Conservation (phyloP, 2,113 vertebrate species). For the Chaenogobius annularis region DNA sequence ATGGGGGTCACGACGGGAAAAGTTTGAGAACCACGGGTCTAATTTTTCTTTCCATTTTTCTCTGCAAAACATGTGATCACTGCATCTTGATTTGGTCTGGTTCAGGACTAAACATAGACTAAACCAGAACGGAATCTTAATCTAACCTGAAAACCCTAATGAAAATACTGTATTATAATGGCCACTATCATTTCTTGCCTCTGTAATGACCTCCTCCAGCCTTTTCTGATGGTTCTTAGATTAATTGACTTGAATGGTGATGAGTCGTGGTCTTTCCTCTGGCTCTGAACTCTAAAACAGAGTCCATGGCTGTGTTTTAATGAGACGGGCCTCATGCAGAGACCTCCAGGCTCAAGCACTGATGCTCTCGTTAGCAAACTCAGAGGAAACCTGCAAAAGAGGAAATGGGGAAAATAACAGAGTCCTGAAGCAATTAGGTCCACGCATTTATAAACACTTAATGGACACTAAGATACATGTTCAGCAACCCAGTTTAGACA, state of each 20-base stretch:
- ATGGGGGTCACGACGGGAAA: too few relatives aligned
- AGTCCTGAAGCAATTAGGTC: neutral
- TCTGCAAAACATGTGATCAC: too few relatives aligned
- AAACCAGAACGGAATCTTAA: neutral
- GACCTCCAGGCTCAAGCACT: neutral
- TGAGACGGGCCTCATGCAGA: slow-evolving; percentile 2
- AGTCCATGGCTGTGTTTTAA: slow-evolving; percentile 1
- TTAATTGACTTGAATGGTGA: slow-evolving; percentile 7
- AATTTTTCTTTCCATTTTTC: too few relatives aligned
- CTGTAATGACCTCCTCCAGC: neutral
- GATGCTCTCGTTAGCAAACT: neutral
- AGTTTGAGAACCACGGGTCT: too few relatives aligned
- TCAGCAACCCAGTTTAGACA: neutral
- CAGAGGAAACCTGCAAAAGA: neutral
- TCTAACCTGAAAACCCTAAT: neutral
- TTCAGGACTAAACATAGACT: neutral
- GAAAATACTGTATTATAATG: neutral
- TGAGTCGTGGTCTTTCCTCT: neutral
- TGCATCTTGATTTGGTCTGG: neutral
- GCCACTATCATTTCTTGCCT: slow-evolving; percentile 1
- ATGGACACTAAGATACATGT: neutral
- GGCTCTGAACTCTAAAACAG: neutral
- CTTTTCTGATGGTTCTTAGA: neutral
- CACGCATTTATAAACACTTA: neutral
- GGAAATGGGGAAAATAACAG: neutral